Conservation (phyloP, 2,888 invertebrate genomes). For the Muscina levida region DNA sequence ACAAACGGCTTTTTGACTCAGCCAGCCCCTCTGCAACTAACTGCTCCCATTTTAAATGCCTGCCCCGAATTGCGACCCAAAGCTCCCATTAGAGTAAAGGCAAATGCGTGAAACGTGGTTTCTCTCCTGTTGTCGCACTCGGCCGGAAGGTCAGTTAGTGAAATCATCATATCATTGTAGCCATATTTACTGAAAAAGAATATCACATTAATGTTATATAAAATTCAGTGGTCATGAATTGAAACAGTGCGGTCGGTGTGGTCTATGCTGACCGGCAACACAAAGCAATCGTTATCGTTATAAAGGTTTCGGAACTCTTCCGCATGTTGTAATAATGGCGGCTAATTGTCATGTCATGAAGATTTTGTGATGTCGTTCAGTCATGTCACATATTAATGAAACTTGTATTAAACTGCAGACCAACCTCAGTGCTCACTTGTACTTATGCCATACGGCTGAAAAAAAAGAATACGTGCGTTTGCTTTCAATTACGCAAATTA, state of each 20-base stretch:
- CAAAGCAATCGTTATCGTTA: not conserved
- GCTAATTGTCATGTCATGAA: conserved; percentile 45
- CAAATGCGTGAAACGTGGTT: conserved; percentile 3
- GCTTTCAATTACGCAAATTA: conserved; percentile 41
- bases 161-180: conserved; percentile 45
- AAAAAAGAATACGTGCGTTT: not conserved
- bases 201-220: conserved; percentile 27
- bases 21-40: not conserved
- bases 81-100: not conserved
- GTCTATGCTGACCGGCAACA: not conserved
- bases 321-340: conserved; percentile 38
- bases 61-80: not conserved
- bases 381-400: no score
- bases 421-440: no score
- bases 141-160: conserved; percentile 26
- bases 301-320: not conserved
- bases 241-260: not conserved
- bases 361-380: conserved; percentile 25
- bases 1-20: not conserved
- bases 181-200: conserved; percentile 25
- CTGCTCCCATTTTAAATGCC: no score
- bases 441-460: no score
- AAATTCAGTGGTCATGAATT: conserved; percentile 6
- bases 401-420: no score
- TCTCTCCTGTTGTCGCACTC: not conserved